Base-by-base conservation (phyloP, 2,888 invertebrate species). In the Leptothorax acervorum region DNA sequence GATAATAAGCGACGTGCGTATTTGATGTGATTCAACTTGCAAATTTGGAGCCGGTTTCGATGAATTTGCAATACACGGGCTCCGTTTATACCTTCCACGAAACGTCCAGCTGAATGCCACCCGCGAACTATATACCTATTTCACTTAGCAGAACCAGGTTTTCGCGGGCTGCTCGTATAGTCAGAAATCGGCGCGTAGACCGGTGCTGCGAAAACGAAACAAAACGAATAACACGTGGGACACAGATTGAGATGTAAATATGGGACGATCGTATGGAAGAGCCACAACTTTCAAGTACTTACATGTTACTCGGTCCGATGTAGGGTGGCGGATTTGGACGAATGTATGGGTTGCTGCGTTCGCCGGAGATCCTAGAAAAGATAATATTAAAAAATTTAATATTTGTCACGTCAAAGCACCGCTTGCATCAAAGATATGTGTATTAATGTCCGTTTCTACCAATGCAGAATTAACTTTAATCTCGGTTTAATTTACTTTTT, bases 241-340 rank as follows among this genome's bases (percentile, higher is more conserved):
- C 62, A n/a, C 0, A 28, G 9, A 8, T 74, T 51, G 18, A 0
- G 68, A n/a, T 51, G 71, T 28, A 35, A 15, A 68, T 15, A 57
- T 51, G 1, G 6, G 6, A 15, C 2, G 2, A 51, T 48, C 3
- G 12, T 31, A 31, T 0, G 53, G 8, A 28, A 76, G 39, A 48
- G 6, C 11, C 55, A 55, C 42, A 57, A 68, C 31, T 65, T n/a
- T 6, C 5, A 11, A 42, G 62, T 85, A 94, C 95, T 93, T 92
- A 95, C 95, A 95, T 95, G 91, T 95, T 95, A 88, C 95, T 95
- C 6, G 96, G 95, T 65, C 96, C 95, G 9, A 95, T 95, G 89
- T 96, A 96, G 2, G 96, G 96, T 8, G 96, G 96, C 18, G 96
- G 96, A 90, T 96, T 96, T 1, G 96, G 96, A 70, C 96, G 95